Evolutionary conservation across 2,113 vertebrate species (phyloP).

Genomic region (Xiphophorus hellerii): DNA sequence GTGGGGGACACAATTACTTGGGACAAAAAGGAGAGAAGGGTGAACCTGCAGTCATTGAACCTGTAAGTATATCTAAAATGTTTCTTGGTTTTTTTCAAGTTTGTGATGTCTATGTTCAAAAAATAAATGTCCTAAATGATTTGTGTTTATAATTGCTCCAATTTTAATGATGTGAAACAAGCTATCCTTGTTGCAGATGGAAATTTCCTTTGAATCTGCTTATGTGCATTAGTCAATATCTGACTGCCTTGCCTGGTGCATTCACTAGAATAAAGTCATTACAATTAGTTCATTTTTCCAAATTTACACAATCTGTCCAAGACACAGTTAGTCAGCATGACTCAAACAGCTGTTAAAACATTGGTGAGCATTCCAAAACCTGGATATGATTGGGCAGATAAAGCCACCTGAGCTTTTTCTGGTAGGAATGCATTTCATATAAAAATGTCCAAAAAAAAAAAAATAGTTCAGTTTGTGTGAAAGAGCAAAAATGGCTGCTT

Average conservation of each 20-base stretch:
- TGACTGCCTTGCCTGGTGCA: background rate
- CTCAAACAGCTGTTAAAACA: background rate
- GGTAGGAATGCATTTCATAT: background rate
- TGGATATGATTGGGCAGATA: background rate
- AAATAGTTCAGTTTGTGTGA: background rate
- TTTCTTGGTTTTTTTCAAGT: background rate
- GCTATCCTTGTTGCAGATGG: background rate
- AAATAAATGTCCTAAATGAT: background rate
- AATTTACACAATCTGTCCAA: background rate
- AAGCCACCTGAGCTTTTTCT: background rate
- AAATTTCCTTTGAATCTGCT: background rate
- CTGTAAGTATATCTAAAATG: conserved; percentile 80
- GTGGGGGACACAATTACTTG: conserved; percentile 81
- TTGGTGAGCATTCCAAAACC: background rate
- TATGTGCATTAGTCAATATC: background rate
- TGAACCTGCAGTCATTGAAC: conserved; percentile 96
- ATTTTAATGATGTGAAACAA: background rate
- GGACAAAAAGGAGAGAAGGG: conserved; percentile 98
- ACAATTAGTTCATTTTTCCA: background rate
- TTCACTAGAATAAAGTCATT: background rate
- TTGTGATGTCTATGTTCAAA: background rate
- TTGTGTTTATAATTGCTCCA: background rate
- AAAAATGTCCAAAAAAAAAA: background rate
- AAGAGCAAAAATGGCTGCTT: background rate
- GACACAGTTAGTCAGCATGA: too few relatives aligned